phyloP scores from a whole-genome alignment of 2,113 vertebrate genomes.

The Phrynocephalus versicolor region DNA sequence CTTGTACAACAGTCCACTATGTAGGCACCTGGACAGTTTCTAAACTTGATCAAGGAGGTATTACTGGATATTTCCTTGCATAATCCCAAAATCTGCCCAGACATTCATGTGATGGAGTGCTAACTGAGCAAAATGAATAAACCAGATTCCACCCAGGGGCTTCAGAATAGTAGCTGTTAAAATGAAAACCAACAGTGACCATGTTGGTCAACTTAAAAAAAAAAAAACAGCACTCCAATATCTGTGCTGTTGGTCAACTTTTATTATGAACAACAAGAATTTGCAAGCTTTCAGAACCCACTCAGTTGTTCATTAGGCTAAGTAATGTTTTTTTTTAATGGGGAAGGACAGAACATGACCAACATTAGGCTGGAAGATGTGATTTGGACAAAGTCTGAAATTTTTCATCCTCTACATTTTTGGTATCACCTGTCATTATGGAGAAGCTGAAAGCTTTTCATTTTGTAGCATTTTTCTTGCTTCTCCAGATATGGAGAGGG shows the following conservation, averaged over 20 bases:
- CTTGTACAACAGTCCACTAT: no score
- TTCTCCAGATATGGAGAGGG: not conserved
- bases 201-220: not conserved
- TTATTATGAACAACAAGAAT: no score
- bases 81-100: no score
- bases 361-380: not conserved
- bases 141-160: no score
- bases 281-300: no score
- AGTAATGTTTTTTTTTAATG: no score
- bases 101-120: no score
- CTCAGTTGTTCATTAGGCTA: no score
- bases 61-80: no score
- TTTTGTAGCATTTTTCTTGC: not conserved
- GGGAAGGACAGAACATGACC: not conserved
- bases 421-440: not conserved
- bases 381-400: not conserved
- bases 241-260: not conserved
- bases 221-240: not conserved
- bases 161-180: not conserved
- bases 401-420: not conserved
- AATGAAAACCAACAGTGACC: not conserved
- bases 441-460: not conserved
- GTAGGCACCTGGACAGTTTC: no score
- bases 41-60: no score
- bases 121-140: no score